A percentile compares a stretch with the other conserved stretches of the same genome.
Evolutionary conservation across 2,888 invertebrate genomes (phyloP).

Genomic region (Spodoptera littoralis): DNA sequence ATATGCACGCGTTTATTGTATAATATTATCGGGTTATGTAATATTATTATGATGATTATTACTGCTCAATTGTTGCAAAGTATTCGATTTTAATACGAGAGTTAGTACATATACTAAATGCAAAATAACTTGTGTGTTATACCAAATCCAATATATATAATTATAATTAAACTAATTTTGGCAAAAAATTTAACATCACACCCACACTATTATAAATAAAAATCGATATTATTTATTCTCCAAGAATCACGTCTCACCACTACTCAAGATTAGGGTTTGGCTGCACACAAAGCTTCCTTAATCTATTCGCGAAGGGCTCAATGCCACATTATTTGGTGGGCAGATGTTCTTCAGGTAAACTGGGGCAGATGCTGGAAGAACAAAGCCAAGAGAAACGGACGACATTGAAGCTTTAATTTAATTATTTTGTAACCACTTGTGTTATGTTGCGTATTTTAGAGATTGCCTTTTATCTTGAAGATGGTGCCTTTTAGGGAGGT

Average conservation of each 20-base stretch:
- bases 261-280: slow-evolving; percentile 77
- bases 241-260: slow-evolving; percentile 55
- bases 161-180: too few species aligned
- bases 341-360: slow-evolving; percentile 85
- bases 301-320: slow-evolving; percentile 81
- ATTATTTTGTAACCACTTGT: slow-evolving; percentile 68
- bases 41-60: slow-evolving; percentile 5
- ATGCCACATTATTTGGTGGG: slow-evolving; percentile 64
- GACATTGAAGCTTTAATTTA: slow-evolving; percentile 78
- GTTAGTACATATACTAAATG: too few species aligned
- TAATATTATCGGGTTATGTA: slow-evolving; percentile 1
- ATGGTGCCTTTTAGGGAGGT: slow-evolving; percentile 9
- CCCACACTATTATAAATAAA: neutral
- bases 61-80: slow-evolving; percentile 2
- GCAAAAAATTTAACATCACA: too few species aligned
- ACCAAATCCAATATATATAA: too few species aligned
- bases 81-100: neutral
- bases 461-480: neutral
- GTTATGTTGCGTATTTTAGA: slow-evolving; percentile 29
- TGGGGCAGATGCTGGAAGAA: slow-evolving; percentile 82
- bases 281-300: slow-evolving; percentile 74
- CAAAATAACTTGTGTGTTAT: too few species aligned
- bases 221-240: slow-evolving; percentile 22
- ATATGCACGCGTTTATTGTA: slow-evolving; percentile 1
- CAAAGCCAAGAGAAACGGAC: slow-evolving; percentile 63